A percentile compares a stretch with the other conserved stretches of the same genome.
phyloP scores from a whole-genome alignment of 2,113 vertebrate genomes.

The Heterocephalus glaber region DNA sequence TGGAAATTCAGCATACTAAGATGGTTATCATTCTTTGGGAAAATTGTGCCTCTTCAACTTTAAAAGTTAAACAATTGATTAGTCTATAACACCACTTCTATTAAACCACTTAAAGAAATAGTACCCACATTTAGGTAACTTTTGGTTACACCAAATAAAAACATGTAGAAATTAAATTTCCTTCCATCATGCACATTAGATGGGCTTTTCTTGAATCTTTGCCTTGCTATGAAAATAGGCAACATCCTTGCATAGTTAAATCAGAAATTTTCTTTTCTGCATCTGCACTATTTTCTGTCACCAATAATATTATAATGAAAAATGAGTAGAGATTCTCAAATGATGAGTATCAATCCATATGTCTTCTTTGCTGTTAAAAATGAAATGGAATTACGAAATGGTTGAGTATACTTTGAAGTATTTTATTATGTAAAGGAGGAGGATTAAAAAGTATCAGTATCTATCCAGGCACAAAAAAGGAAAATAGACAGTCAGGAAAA shows the following conservation, averaged over 20 bases:
- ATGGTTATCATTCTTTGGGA: conserved; percentile 7
- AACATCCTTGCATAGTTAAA: conserved; percentile 2
- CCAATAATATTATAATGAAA: background rate
- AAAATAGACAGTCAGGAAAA: background rate
- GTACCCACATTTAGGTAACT: background rate
- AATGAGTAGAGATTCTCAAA: background rate
- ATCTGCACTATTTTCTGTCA: background rate
- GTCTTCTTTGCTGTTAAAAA: background rate
- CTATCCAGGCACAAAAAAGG: background rate
- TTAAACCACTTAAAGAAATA: conserved; percentile 39
- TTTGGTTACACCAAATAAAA: conserved; percentile 41
- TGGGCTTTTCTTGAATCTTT: background rate
- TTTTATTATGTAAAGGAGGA: conserved; percentile 2
- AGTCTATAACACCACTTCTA: conserved; percentile 46
- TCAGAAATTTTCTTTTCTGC: background rate
- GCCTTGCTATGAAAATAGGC: background rate
- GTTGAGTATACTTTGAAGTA: conserved; percentile 10
- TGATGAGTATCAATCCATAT: background rate
- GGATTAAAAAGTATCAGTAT: background rate
- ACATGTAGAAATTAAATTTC: conserved; percentile 27
- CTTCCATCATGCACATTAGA: background rate
- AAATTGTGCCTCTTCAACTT: conserved; percentile 48
- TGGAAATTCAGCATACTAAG: conserved; percentile 1
- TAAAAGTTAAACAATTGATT: conserved; percentile 49
- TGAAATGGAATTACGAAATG: conserved; percentile 3